phyloP scores from a whole-genome alignment of 2,113 vertebrate species.

The Corvus cornix region DNA sequence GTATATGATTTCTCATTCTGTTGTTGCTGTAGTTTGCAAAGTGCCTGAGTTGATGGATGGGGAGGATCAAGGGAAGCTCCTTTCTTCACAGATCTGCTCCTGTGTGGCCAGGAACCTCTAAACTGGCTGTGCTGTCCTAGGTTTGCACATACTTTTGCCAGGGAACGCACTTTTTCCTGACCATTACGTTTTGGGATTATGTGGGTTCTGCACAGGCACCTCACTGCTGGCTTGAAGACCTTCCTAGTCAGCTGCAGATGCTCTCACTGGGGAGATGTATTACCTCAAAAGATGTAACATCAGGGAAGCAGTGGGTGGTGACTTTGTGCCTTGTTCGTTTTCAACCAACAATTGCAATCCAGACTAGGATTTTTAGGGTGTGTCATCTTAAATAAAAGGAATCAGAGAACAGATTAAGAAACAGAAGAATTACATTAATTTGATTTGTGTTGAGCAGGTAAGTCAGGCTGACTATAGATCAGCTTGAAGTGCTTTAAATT shows the following conservation, averaged over 20 bases:
- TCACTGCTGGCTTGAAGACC: background rate
- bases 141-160: background rate
- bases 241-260: background rate
- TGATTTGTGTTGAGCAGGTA: background rate
- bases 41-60: rapidly evolving
- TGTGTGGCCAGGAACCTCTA: background rate
- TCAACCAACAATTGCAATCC: background rate
- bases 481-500: background rate
- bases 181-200: background rate
- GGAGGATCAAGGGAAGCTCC: background rate
- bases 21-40: background rate
- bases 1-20: background rate
- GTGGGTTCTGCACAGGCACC: background rate
- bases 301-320: background rate
- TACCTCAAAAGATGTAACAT: background rate
- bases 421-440: background rate
- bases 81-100: background rate
- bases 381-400: background rate
- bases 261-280: background rate
- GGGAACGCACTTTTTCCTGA: background rate
- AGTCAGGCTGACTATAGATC: background rate
- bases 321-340: background rate
- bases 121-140: background rate
- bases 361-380: background rate
- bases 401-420: background rate